phyloP scores from a whole-genome alignment of 2,113 vertebrate species.

The Gobio gobio region DNA sequence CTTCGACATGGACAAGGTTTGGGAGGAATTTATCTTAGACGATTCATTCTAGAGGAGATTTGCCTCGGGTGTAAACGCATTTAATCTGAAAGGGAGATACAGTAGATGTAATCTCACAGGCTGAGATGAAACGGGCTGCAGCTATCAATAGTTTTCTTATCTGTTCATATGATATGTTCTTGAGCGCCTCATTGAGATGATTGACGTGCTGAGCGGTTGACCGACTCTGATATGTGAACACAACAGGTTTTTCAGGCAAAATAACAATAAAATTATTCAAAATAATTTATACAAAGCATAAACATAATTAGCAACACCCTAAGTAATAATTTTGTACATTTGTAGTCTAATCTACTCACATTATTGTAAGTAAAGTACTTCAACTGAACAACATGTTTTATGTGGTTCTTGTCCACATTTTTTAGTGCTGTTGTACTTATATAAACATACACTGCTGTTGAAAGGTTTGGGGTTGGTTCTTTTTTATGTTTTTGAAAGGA shows the following conservation, averaged over 20 bases:
- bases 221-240: neutral
- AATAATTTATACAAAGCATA: too few relatives aligned
- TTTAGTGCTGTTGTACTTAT: neutral
- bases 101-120: neutral
- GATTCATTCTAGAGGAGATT: neutral
- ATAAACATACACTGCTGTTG: neutral
- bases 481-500: neutral
- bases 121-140: neutral
- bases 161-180: neutral
- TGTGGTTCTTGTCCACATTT: neutral
- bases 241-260: neutral
- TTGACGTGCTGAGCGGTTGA: neutral
- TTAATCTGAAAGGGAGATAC: neutral
- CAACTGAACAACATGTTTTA: neutral
- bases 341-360: too few relatives aligned
- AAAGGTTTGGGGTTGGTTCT: neutral
- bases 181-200: neutral
- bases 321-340: too few relatives aligned
- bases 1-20: constrained; percentile 24
- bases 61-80: neutral
- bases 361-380: neutral
- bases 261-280: neutral
- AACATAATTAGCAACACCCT: too few relatives aligned
- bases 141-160: neutral
- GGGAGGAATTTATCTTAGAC: neutral